Evolutionary conservation across 2,888 invertebrate genomes (phyloP), one percentile per base, ranked within the genome.

Genomic region (Spatulosminthurus flaviceps): DNA sequence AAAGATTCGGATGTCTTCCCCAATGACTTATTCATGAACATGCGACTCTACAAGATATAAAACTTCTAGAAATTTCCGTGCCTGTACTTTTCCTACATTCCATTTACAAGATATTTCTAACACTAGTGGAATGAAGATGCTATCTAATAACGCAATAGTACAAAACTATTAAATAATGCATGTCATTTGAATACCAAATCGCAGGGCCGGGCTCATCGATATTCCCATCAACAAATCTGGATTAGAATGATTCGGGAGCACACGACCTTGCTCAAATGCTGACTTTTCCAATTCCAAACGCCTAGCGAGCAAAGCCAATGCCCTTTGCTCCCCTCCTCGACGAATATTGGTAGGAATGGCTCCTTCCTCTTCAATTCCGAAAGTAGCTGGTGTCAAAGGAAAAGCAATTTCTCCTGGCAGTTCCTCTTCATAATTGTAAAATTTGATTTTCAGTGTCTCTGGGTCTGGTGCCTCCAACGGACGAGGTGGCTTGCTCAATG

Each of bases 121-220:
- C n/a, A n/a, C n/a, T n/a, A n/a, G n/a, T n/a, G n/a, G n/a, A n/a
- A n/a, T n/a, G n/a, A n/a, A n/a, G n/a, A n/a, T n/a, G n/a, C n/a
- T n/a, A n/a, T n/a, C n/a, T n/a, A n/a, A n/a, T n/a, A n/a, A n/a
- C n/a, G n/a, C n/a, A n/a, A n/a, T n/a, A n/a, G n/a, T n/a, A 41
- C 41, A 7, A 11, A 71, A 21, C 51, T 1, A 64, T 11, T 72
- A 9, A 24, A 26, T 11, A 13, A 64, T 72, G 71, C 51, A 51
- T 71, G 71, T 7, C 41, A 16, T 28, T 13, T 22, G 28, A 51
- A 16, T 78, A 21, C 93, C 93, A 85, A 92, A 92, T 1, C 92
- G 89, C 4, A 93, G 88, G 69, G 93, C 92, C 0, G 93, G 92
- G 84, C 92, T 92, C 87, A 92, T 90, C 0, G 93, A 91, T 1